phyloP scores from a whole-genome alignment of 2,888 invertebrate genomes.

The Ormia ochracea region DNA sequence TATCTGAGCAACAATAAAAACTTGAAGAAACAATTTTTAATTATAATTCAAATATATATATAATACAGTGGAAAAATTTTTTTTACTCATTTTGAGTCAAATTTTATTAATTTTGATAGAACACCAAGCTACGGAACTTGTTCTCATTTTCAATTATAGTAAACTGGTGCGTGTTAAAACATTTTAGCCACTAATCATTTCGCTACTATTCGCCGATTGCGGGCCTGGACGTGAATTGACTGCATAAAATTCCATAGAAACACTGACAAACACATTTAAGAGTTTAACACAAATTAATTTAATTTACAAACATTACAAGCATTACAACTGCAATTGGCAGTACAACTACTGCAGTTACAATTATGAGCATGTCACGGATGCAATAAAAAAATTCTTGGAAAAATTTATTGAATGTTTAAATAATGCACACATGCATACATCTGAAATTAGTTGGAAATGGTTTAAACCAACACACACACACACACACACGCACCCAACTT shows the following conservation, averaged over 20 bases:
- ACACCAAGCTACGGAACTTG: too few relatives aligned
- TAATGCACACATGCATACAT: too few relatives aligned
- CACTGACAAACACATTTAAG: neutral
- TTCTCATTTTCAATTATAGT: too few relatives aligned
- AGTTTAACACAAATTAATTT: slow-evolving; percentile 45
- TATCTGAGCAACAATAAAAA: too few relatives aligned
- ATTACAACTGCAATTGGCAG: neutral
- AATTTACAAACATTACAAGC: slow-evolving; percentile 20
- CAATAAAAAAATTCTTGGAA: slow-evolving; percentile 46
- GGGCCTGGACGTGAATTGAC: neutral
- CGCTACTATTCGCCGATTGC: too few relatives aligned
- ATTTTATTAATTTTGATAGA: too few relatives aligned
- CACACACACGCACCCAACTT: neutral
- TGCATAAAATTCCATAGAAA: neutral
- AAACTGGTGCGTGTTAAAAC: neutral
- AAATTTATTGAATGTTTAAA: slow-evolving; percentile 53
- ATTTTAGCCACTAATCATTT: neutral
- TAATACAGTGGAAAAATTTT: too few relatives aligned
- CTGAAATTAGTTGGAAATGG: neutral
- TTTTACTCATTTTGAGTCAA: too few relatives aligned
- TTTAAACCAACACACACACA: too few relatives aligned
- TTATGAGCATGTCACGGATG: neutral
- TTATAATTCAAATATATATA: too few relatives aligned
- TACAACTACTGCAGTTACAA: neutral
- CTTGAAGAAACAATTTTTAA: too few relatives aligned